phyloP scores from a whole-genome alignment of 2,797 vertebrate genomes.

The Lithobates sylvaticus region DNA sequence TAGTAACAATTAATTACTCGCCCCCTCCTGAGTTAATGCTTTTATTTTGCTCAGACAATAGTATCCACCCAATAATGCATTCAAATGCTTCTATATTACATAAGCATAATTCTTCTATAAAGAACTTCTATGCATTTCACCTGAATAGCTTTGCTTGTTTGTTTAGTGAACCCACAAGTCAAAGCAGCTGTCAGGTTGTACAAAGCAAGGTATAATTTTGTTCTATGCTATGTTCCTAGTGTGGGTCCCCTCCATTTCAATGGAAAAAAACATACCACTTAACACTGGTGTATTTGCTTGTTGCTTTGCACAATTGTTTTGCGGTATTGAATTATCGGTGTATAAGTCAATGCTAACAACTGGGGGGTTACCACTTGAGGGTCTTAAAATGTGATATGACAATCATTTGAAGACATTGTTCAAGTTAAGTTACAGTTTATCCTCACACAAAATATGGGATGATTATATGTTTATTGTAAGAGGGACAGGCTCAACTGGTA shows the following conservation, averaged over 20 bases:
- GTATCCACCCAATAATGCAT: conserved; percentile 9
- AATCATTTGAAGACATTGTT: background rate
- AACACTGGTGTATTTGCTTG: conserved; percentile 21
- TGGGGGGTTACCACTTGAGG: background rate
- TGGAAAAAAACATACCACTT: conserved; percentile 19
- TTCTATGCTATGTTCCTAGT: conserved; percentile 18
- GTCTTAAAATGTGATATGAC: too few species aligned
- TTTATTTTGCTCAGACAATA: conserved; percentile 38
- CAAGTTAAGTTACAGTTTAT: background rate
- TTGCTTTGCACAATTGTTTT: conserved; percentile 18
- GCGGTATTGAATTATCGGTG: conserved; percentile 5
- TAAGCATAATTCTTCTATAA: conserved; percentile 44
- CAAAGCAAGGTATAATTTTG: conserved; percentile 47
- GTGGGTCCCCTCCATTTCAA: conserved; percentile 36
- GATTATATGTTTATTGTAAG: too few species aligned
- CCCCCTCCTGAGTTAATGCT: conserved; percentile 31
- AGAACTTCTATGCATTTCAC: conserved; percentile 39
- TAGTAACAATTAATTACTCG: background rate
- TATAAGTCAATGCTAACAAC: background rate
- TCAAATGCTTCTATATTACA: conserved; percentile 32
- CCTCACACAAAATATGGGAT: background rate
- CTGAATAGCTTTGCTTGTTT: conserved; percentile 39
- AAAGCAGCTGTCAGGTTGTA: conserved; percentile 45
- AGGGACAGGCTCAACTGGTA: too few species aligned
- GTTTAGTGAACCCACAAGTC: conserved; percentile 41